phyloP scores from a whole-genome alignment of 2,113 vertebrate species.

The Sialia sialis region DNA sequence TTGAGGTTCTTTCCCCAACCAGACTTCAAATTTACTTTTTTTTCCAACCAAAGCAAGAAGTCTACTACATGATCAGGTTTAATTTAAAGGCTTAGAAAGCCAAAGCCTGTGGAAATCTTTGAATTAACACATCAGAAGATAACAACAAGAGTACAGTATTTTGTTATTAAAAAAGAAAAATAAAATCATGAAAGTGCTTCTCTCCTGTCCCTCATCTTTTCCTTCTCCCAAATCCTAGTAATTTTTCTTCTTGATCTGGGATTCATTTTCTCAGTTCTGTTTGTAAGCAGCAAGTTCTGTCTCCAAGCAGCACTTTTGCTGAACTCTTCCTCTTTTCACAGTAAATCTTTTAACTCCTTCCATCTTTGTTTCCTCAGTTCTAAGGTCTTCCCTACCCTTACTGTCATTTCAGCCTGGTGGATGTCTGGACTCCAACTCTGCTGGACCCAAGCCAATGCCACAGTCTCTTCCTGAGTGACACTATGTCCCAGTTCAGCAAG shows the following conservation, averaged over 20 bases:
- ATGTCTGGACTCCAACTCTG: background rate
- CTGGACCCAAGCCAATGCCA: background rate
- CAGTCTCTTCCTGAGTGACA: background rate
- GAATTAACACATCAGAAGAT: background rate
- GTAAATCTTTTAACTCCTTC: background rate
- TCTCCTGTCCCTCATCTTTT: background rate
- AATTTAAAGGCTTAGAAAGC: background rate
- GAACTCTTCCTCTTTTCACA: background rate
- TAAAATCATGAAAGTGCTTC: background rate
- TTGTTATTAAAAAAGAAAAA: background rate
- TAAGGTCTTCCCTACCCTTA: background rate
- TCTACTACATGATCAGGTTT: background rate
- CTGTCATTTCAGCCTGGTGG: background rate
- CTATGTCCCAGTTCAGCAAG: background rate
- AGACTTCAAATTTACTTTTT: background rate
- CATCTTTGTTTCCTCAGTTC: background rate
- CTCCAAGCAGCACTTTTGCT: background rate
- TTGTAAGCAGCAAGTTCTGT: background rate
- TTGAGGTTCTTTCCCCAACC: background rate
- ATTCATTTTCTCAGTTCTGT: background rate
- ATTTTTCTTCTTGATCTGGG: background rate
- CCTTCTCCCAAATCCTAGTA: background rate
- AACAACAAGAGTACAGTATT: background rate
- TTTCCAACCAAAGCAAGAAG: background rate
- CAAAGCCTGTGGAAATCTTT: background rate